These are phyloP conservation scores for Cassiopea xamachana DNA, from an alignment of 30 jellyfish, hydroid and myxozoan genomes.

Conservation along the genomic window DNA sequence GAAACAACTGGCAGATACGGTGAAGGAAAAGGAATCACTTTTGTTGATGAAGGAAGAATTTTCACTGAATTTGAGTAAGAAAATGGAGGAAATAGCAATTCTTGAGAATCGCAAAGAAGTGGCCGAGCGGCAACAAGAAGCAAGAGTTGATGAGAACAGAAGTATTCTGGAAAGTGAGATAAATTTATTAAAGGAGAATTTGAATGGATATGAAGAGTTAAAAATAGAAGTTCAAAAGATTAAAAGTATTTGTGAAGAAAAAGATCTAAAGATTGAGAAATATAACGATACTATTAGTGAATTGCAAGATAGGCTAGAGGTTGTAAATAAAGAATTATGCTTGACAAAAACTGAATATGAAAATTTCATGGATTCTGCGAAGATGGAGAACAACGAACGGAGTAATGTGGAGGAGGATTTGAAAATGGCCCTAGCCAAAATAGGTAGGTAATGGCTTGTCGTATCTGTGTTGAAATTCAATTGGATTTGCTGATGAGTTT, in stretches of 20 bases:
- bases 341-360: not conserved
- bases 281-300: constrained; percentile 12
- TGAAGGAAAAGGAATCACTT: constrained; percentile 23
- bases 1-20: not conserved
- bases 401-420: constrained; percentile 43
- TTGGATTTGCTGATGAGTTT: no score
- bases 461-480: no score
- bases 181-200: constrained; percentile 11
- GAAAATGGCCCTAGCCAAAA: constrained; percentile 13
- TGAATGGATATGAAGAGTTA: not conserved
- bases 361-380: constrained; percentile 5
- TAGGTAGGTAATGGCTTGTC: constrained; percentile 28
- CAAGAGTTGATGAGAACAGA: not conserved
- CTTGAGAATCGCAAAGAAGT: constrained; percentile 31
- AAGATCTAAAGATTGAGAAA: constrained; percentile 6
- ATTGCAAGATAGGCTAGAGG: not conserved
- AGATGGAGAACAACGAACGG: not conserved
- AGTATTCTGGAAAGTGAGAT: constrained; percentile 7
- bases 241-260: constrained; percentile 1
- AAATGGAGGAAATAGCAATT: not conserved
- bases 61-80: not conserved
- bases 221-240: not conserved
- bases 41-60: constrained; percentile 36
- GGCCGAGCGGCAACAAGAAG: not conserved
- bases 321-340: constrained; percentile 11